phyloP scores from a whole-genome alignment of 2,113 vertebrate genomes.

The Falcunculus frontatus region DNA sequence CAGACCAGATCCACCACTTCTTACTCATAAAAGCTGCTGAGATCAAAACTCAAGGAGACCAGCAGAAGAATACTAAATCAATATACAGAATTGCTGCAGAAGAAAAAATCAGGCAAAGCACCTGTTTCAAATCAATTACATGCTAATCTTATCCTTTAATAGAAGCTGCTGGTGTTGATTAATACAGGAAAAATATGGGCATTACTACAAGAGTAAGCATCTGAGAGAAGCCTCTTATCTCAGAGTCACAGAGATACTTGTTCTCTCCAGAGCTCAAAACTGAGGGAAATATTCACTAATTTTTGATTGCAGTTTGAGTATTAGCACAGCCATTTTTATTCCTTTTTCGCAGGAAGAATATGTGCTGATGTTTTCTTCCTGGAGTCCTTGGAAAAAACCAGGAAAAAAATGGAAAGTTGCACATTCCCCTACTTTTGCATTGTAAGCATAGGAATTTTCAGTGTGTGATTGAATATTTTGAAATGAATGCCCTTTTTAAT shows the following conservation, averaged over 20 bases:
- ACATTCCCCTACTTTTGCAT: neutral
- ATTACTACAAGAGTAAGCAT: neutral
- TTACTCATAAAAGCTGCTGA: neutral
- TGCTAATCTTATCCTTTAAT: neutral
- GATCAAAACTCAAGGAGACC: neutral
- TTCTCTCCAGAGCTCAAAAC: neutral
- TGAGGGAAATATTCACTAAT: neutral
- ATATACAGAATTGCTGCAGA: neutral
- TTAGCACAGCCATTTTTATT: neutral
- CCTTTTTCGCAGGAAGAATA: neutral
- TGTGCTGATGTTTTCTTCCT: neutral
- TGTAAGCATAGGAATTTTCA: neutral
- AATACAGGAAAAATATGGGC: neutral
- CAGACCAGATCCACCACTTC: neutral
- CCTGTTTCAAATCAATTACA: slow-evolving; percentile 1
- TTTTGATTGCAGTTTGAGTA: neutral
- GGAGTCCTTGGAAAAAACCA: neutral
- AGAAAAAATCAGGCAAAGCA: neutral
- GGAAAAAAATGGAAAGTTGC: neutral
- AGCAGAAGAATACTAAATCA: neutral
- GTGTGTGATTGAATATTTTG: neutral
- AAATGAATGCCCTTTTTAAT: neutral
- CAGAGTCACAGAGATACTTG: neutral
- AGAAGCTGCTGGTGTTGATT: neutral
- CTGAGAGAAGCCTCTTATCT: neutral